Evolutionary conservation across 2,797 vertebrate genomes (phyloP), one percentile per base, ranked within the genome.

Genomic region (Antennarius maculatus): DNA sequence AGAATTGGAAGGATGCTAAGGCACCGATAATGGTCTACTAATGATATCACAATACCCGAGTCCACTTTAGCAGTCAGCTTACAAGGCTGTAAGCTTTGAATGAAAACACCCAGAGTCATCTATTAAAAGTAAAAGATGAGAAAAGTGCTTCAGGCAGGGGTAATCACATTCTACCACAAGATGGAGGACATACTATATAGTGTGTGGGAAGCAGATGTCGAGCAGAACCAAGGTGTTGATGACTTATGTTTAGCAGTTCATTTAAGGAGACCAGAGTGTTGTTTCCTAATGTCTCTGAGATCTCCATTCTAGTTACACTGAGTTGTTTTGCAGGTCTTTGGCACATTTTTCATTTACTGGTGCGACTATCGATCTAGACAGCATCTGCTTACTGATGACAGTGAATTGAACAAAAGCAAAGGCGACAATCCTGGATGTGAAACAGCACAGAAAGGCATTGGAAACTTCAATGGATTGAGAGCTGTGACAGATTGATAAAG

Each of bases 21-120:
- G 29, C 12, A 54, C 45, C 3, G 37, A 17, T 61, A 65, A 71
- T 59, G 37, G 28, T 48, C 53, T 4, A 10, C 46, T 71, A 65
- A 78, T 66, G 59, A 37, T 53, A 62, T 64, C 45, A 64, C 28
- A 50, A 62, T 47, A 45, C 7, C 6, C 52, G 23, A 73, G 65
- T 66, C 62, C 67, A 61, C 66, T 74, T 72, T 10, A 56, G 34
- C 48, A 54, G 71, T 13, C 6, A 10, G 31, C 47, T 31, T 47
- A 60, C 34, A 75, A 64, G 48, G 57, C 16, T 10, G 37, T 45
- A 13, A 56, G 55, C 37, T 54, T 39, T 50, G n/a, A 73, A 77
- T 57, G 66, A 52, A 81, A 71, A 63, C 54, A 53, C 50, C 62
- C 43, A 7, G 52, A 42, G 34, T 47, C 47, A 48, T 53, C 54